Conservation (phyloP, 1,140 invertebrate genomes). For the Scaptodrosophila lebanonensis region DNA sequence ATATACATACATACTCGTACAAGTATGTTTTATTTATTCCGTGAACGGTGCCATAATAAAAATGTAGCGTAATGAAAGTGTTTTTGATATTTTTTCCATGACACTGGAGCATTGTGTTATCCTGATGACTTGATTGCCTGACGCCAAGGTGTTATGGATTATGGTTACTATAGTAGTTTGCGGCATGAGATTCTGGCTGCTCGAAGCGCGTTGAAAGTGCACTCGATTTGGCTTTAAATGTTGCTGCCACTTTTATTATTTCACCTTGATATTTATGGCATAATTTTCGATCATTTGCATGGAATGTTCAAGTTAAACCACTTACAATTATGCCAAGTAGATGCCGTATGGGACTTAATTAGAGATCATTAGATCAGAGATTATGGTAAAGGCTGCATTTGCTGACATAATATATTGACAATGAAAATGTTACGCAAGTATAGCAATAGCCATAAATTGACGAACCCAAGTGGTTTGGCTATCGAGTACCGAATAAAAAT, state of each 20-base stretch:
- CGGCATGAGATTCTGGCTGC: constrained; percentile 28
- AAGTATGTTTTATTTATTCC: not conserved
- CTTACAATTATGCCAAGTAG: constrained; percentile 12
- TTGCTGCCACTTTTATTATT: constrained; percentile 32
- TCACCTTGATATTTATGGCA: constrained; percentile 65
- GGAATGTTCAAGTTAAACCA: no score
- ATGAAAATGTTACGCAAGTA: no score
- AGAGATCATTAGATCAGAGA: no score
- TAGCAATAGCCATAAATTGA: no score
- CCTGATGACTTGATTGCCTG: constrained; percentile 67
- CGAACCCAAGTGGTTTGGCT: no score
- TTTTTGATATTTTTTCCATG: constrained; percentile 43
- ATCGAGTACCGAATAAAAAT: no score
- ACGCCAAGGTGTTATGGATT: constrained; percentile 48
- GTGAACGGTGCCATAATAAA: constrained; percentile 62
- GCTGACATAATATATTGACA: no score
- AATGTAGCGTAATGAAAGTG: constrained; percentile 72
- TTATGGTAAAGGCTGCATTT: no score
- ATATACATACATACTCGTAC: no score
- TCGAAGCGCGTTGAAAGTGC: constrained; percentile 46
- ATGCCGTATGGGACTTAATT: no score
- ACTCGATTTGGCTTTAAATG: constrained; percentile 27
- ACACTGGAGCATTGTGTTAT: not conserved
- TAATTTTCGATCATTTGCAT: constrained; percentile 50
- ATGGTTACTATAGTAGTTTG: constrained; percentile 43